Evolutionary conservation across 1,140 invertebrate species (phyloP), one percentile per base, ranked within the genome.

Genomic region (Pachypeltis micranthus): DNA sequence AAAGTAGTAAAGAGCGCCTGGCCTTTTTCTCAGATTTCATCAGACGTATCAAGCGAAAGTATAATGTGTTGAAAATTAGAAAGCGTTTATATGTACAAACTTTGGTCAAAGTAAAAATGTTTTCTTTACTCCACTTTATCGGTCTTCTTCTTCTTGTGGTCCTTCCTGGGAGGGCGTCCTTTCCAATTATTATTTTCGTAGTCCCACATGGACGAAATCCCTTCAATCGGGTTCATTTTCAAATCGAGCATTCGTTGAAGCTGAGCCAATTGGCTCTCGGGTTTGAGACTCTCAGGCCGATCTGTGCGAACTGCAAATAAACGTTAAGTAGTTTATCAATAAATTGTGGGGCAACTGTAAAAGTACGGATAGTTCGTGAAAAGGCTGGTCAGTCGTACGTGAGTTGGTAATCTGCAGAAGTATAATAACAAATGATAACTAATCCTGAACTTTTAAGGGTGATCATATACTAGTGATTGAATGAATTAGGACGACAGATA

Each of bases 231-330:
- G 72, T 92, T 87, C 0, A 87, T 78, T 71, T 87, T 79, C 55
- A 93, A 73, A 71, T 85, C 83, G 70, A 93, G 76, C 82, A 94
- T 91, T 69, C 85, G 81, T 71, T 87, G 79, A 64, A 93, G 73
- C 72, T 90, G 85, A 2, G 85, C 86, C 72, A 86, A 81, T 74
- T 85, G 83, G 67, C 78, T 75, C 70, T 94, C 92, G 60, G 85
- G 78, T 19, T 74, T 76, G 69, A 94, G 83, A 2, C 85, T 82
- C 2, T 79, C 73, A 19, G 91, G 91, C 63, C 91, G 67, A 1
- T 47, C 47, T 31, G 83, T 83, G 64, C 81, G 77, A 70, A 91
- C 91, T 93, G 76, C 51, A 81, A 58, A 29, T 26, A 39, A 60
- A 29, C 12, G 39, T 25, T 39, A 10, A 39, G 10, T 39, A 39